Evolutionary conservation across 2,113 vertebrate genomes (phyloP).

Genomic region (Cephalopterus ornatus): DNA sequence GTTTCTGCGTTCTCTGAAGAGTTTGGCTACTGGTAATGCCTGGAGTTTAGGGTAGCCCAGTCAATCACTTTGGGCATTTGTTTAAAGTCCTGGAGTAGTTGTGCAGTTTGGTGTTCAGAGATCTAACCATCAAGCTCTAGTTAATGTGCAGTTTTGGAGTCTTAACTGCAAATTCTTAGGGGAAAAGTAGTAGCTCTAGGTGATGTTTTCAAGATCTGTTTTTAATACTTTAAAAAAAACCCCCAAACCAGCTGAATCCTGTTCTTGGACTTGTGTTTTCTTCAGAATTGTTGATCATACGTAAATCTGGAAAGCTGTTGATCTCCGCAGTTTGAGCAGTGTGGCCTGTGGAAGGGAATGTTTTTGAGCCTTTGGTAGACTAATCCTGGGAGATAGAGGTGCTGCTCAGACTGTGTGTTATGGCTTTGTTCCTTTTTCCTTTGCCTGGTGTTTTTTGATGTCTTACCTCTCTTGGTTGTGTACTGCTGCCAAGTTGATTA

Average conservation of each 20-base stretch:
- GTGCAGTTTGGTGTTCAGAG: background rate
- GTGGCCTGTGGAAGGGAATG: background rate
- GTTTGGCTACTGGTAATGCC: background rate
- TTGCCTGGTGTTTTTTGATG: background rate
- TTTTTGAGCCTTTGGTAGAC: background rate
- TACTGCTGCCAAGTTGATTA: background rate
- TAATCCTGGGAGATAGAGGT: rapidly evolving
- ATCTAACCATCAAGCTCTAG: background rate
- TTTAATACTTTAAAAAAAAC: background rate
- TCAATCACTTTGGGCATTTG: background rate
- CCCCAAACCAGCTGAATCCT: background rate
- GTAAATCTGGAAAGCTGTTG: background rate
- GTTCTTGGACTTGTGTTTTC: background rate
- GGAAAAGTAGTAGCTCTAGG: background rate
- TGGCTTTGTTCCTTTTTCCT: rapidly evolving
- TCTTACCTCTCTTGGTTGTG: background rate
- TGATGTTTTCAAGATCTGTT: background rate
- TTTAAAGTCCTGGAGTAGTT: background rate
- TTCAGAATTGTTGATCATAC: background rate
- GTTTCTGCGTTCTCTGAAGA: background rate
- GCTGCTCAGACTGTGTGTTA: background rate
- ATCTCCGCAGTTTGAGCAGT: background rate
- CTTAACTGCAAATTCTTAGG: background rate
- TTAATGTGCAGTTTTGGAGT: background rate
- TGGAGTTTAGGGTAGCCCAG: background rate